Percentiles rank a stretch among this genome's conserved stretches.
phyloP scores from a whole-genome alignment of 2,888 invertebrate species.

The Meghimatium bilineatum region DNA sequence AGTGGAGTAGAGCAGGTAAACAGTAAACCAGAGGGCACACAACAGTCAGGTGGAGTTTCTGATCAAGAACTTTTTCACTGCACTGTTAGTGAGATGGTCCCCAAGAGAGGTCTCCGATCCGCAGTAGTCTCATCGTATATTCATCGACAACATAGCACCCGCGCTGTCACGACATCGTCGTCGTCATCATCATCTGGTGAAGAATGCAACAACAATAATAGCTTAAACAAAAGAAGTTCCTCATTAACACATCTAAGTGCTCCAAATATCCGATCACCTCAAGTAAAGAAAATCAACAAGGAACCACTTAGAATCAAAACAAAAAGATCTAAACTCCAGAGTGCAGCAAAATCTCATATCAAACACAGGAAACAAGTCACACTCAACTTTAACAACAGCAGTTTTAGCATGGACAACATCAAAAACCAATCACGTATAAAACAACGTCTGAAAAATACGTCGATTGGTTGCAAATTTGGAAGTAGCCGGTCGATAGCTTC shows the following conservation, averaged over 20 bases:
- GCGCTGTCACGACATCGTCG: background rate
- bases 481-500: background rate
- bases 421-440: background rate
- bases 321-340: too few relatives aligned
- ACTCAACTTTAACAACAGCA: background rate
- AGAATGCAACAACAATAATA: conserved; percentile 2
- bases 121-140: background rate
- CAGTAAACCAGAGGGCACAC: too few relatives aligned
- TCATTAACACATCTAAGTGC: too few relatives aligned
- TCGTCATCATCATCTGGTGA: background rate
- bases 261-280: background rate
- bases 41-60: too few relatives aligned
- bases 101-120: background rate
- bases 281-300: background rate
- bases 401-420: background rate
- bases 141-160: background rate
- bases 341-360: background rate
- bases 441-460: background rate
- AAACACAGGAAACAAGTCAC: too few relatives aligned
- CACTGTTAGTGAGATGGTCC: too few relatives aligned
- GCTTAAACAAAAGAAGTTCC: too few relatives aligned
- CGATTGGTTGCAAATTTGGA: background rate
- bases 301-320: background rate
- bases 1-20: background rate
- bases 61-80: background rate